phyloP scores from a whole-genome alignment of 2,888 invertebrate species.

The Eledona agricola region DNA sequence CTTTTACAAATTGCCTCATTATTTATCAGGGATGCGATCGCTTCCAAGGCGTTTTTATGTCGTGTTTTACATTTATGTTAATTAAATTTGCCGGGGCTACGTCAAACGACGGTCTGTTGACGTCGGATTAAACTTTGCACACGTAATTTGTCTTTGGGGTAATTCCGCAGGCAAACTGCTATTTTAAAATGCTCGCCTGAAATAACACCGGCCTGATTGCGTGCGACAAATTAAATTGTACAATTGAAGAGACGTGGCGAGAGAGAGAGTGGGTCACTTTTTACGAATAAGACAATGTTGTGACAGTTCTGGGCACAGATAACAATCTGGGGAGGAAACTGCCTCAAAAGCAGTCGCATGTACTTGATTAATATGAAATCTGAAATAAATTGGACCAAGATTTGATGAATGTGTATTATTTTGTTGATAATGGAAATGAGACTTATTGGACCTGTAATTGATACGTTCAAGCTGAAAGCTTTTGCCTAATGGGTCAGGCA shows the following conservation, averaged over 20 bases:
- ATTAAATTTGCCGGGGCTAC: constrained; percentile 11
- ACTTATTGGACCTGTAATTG: constrained; percentile 11
- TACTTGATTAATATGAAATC: too few relatives aligned
- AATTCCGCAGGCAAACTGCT: neutral
- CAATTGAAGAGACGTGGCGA: too few relatives aligned
- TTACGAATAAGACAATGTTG: too few relatives aligned
- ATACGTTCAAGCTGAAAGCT: constrained; percentile 10
- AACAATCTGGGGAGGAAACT: too few relatives aligned
- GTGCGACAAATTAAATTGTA: too few relatives aligned
- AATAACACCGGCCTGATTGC: too few relatives aligned
- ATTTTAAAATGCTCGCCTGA: neutral
- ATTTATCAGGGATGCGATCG: constrained; percentile 16
- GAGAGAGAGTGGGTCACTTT: too few relatives aligned
- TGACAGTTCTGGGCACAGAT: too few relatives aligned
- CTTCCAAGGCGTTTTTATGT: constrained; percentile 19
- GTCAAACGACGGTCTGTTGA: constrained; percentile 20
- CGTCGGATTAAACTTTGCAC: constrained; percentile 7
- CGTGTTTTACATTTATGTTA: constrained; percentile 18
- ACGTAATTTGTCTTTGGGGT: constrained; percentile 1
- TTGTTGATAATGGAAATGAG: too few relatives aligned
- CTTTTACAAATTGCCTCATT: constrained; percentile 27
- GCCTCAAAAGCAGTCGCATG: too few relatives aligned
- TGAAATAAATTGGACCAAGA: too few relatives aligned
- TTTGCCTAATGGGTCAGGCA: constrained; percentile 10
- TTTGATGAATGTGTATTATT: too few relatives aligned